phyloP scores from a whole-genome alignment of 2,888 invertebrate species.

The Caenorhabditis sp. region DNA sequence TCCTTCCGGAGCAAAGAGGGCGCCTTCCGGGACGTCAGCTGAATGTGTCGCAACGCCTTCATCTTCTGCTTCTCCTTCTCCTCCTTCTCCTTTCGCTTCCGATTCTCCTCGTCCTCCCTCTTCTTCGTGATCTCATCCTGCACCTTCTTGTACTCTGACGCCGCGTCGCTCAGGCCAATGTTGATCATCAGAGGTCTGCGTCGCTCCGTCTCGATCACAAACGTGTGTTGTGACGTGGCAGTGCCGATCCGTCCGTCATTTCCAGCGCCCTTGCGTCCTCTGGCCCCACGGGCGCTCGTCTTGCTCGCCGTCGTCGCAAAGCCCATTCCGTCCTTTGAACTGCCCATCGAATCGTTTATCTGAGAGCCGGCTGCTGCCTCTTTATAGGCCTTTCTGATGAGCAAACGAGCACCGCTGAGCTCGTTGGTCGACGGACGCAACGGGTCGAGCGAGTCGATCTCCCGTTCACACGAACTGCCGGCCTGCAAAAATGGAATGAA shows the following conservation, averaged over 20 bases:
- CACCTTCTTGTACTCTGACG: slow-evolving; percentile 59
- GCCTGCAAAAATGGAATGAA: slow-evolving; percentile 38
- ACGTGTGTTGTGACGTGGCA: slow-evolving; percentile 65
- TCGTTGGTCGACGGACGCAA: slow-evolving; percentile 64
- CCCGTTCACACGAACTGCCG: slow-evolving; percentile 62
- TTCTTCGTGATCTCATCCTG: slow-evolving; percentile 53
- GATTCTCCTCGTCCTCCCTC: slow-evolving; percentile 53
- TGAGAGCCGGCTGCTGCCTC: slow-evolving; percentile 35
- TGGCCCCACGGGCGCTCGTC: background rate
- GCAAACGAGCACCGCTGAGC: slow-evolving; percentile 63
- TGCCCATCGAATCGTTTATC: too few species aligned
- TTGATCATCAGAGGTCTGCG: slow-evolving; percentile 59
- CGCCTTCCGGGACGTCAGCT: slow-evolving; percentile 53
- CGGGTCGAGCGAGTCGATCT: slow-evolving; percentile 64
- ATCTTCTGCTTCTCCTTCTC: slow-evolving; percentile 53
- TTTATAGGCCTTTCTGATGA: slow-evolving; percentile 61
- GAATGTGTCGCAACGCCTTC: slow-evolving; percentile 54
- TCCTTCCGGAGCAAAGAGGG: slow-evolving; percentile 48
- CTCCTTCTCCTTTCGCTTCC: slow-evolving; percentile 53
- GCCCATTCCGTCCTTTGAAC: slow-evolving; percentile 23
- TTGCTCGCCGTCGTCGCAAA: background rate
- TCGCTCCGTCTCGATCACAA: slow-evolving; percentile 63
- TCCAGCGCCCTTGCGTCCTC: slow-evolving; percentile 25
- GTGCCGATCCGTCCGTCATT: slow-evolving; percentile 58
- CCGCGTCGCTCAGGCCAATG: slow-evolving; percentile 62